phyloP scores from a whole-genome alignment of 2,888 invertebrate genomes.

The Idaea biselata region DNA sequence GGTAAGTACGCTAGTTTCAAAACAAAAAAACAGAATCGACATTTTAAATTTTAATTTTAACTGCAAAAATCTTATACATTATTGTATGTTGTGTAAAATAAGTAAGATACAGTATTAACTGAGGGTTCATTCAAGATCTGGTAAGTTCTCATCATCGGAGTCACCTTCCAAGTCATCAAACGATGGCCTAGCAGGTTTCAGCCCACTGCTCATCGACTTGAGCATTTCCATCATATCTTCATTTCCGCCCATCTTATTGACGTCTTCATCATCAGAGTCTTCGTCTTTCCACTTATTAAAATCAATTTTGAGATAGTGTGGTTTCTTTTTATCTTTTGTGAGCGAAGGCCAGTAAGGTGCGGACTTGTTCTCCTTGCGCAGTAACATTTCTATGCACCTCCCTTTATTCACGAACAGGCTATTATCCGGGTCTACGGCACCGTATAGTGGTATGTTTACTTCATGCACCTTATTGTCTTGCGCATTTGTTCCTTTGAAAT shows the following conservation, averaged over 20 bases:
- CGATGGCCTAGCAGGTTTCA: slow-evolving; percentile 80
- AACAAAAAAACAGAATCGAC: not conserved
- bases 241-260: slow-evolving; percentile 50
- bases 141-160: slow-evolving; percentile 90
- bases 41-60: slow-evolving; percentile 62
- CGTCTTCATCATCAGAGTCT: slow-evolving; percentile 89
- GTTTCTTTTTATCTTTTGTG: slow-evolving; percentile 92
- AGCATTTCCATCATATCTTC: slow-evolving; percentile 87
- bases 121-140: slow-evolving; percentile 84
- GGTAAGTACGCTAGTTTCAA: not conserved
- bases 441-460: slow-evolving; percentile 91
- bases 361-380: slow-evolving; percentile 85
- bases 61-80: slow-evolving; percentile 77
- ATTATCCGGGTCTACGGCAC: slow-evolving; percentile 90
- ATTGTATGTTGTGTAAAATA: slow-evolving; percentile 63
- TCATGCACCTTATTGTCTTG: slow-evolving; percentile 92
- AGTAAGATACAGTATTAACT: slow-evolving; percentile 39
- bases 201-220: slow-evolving; percentile 84
- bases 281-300: slow-evolving; percentile 99
- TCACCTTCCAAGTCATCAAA: slow-evolving; percentile 89
- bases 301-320: slow-evolving; percentile 97
- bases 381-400: slow-evolving; percentile 87
- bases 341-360: slow-evolving; percentile 94
- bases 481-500: slow-evolving; percentile 92
- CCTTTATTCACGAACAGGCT: slow-evolving; percentile 86